Evolutionary conservation across 2,113 vertebrate species (phyloP), one percentile per base, ranked within the genome.

Genomic region (Callionymus lyra): DNA sequence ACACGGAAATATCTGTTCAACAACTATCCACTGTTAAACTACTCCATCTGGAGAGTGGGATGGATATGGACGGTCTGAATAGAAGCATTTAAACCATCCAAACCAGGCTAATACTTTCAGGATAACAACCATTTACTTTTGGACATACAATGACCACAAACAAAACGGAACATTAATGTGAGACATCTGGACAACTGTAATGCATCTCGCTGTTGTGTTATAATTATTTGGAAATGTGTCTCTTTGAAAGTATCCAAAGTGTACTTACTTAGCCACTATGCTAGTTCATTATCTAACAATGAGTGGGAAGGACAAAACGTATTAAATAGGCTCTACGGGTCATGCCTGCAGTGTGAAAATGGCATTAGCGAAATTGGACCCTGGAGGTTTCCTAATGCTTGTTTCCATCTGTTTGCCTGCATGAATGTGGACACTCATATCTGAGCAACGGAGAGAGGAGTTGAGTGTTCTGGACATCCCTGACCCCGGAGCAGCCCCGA

Each of bases 311-410:
- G 55, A 71, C 64, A 58, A 65, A 68, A 56, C 51, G 59, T 61
- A 67, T 65, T 65, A 68, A 72, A 56, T 5, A 34, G 56, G 38
- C 47, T 51, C 53, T 50, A 50, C 2, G 31, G 59, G 63, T 76
- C 56, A 60, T 9, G 46, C 55, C 68, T 58, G 50, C 44, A 45
- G 53, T 39, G 53, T 53, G 48, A 62, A 72, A 64, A 66, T 45
- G 40, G 54, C 53, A 70, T 80, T 69, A 66, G 60, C 48, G 48
- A 69, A 70, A 79, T 70, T 55, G 44, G 57, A 66, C 74, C 48
- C 56, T 65, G 56, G 63, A 78, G 65, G 53, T 59, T 65, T 63
- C 52, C 31, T 68, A 42, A 72, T 62, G 47, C 62, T 16, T 12
- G 54, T 69, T 72, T 69, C 60, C 50, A 53, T 71, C 58, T 72